Base-by-base conservation (phyloP, 2,888 invertebrate genomes). In the Papilio demoleus region DNA sequence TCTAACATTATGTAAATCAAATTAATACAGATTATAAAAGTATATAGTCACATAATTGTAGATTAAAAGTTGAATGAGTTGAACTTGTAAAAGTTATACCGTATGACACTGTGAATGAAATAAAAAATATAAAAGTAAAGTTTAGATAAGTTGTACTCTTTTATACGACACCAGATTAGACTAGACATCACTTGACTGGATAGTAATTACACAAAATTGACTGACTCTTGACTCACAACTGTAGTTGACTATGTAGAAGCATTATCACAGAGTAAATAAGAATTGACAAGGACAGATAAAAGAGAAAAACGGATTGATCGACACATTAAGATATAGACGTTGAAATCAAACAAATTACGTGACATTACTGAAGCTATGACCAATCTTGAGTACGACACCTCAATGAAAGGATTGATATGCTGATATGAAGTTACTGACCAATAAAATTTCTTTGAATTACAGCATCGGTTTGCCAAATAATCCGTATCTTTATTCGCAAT, bases 401-500 rank as follows among this genome's bases (percentile, higher is more conserved):
- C 66, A 65, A 65, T 67, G 27, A 40, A 40, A 61, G 17, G 19
- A 65, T 24, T 40, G 24, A 59, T 69, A 50, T 62, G 69, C 70
- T n/a, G n/a, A 67, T 67, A 72, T 36, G 56, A 62, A 74, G 34
- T 58, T 58, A 73, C 65, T 75, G 75, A 80, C 80, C 77, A 53
- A 78, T 70, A 70, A 67, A 74, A 76, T 76, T 83, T 85, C 76
- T 90, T 90, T 90, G 79, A 82, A 85, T 92, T 93, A 78, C 92
- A 93, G 93, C 83, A 84, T 87, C 82, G 91, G 92, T 87, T 88
- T 92, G 81, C 90, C 87, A 83, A 90, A 90, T 84, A 87, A 93
- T 74, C 92, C 93, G 73, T 92, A 92, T 81, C 86, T 93, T 80
- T 93, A 92, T 82, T 89, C 92, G 78, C 92, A 92, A 88, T 93